Percentiles rank a stretch among this genome's conserved stretches.
phyloP scores from a whole-genome alignment of 1,140 invertebrate genomes.

The Hesperophylax magnus region DNA sequence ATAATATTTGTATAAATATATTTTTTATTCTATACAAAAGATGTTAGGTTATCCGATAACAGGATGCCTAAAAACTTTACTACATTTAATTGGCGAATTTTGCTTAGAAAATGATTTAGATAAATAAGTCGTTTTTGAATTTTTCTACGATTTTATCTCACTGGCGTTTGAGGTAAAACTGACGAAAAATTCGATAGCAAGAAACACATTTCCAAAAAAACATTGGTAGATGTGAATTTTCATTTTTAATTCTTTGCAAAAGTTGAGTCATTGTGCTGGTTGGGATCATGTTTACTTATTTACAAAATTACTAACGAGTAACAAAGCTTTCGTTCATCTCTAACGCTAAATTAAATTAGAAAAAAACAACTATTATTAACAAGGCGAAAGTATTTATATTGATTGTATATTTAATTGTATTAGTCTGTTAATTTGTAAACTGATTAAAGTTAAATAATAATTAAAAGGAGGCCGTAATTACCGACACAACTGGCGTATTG shows the following conservation, averaged over 20 bases:
- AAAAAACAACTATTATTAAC: constrained; percentile 31
- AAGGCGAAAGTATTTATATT: constrained; percentile 21
- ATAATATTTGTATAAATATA: constrained; percentile 13
- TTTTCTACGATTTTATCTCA: constrained; percentile 9
- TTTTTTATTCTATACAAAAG: not conserved
- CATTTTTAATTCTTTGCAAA: not conserved
- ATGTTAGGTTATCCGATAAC: not conserved
- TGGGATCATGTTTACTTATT: constrained; percentile 13
- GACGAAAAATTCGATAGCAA: not conserved
- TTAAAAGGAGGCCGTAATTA: not conserved
- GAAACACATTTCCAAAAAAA: not conserved
- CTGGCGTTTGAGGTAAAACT: constrained; percentile 9
- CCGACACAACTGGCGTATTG: constrained; percentile 25
- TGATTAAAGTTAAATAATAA: constrained; percentile 26
- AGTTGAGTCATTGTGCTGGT: constrained; percentile 11
- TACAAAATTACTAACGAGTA: constrained; percentile 35
- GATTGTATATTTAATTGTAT: constrained; percentile 31
- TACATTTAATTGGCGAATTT: constrained; percentile 16
- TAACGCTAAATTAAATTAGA: constrained; percentile 16
- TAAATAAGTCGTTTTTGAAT: not conserved
- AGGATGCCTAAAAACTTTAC: not conserved
- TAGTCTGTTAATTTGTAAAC: constrained; percentile 42
- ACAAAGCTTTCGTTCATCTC: constrained; percentile 29
- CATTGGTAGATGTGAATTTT: not conserved
- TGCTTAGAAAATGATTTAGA: constrained; percentile 17